Evolutionary conservation across 2,888 invertebrate genomes (phyloP).

Genomic region (Junonia oenone): DNA sequence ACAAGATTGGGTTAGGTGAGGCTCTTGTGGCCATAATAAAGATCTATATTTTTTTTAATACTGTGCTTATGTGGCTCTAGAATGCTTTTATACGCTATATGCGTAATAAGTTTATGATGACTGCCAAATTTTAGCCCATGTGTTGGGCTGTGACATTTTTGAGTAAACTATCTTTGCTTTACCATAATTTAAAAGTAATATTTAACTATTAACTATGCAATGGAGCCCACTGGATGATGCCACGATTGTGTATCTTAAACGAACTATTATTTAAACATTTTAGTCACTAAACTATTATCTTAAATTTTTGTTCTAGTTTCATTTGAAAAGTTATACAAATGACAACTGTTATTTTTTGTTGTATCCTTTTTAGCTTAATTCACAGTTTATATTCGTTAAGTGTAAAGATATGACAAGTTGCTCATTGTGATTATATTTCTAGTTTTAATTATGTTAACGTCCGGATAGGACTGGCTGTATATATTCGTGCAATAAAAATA

Average conservation of each 20-base stretch:
- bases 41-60: no score
- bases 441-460: constrained; percentile 6
- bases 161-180: no score
- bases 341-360: neutral
- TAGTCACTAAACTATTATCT: neutral
- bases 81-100: no score
- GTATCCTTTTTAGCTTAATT: neutral
- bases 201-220: no score
- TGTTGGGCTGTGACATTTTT: no score
- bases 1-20: no score
- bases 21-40: no score
- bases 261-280: neutral
- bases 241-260: neutral
- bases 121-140: no score
- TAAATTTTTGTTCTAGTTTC: neutral
- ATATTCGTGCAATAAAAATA: constrained; percentile 22
- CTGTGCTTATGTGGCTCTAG: no score
- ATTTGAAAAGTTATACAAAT: neutral
- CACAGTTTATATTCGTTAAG: neutral
- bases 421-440: constrained; percentile 25
- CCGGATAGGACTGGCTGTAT: constrained; percentile 10
- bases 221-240: neutral
- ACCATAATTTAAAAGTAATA: no score
- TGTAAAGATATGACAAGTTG: constrained; percentile 14
- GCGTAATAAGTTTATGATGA: no score